Evolutionary conservation across 2,888 invertebrate genomes (phyloP), one percentile per base, ranked within the genome.

Genomic region (Drosophila imparisetae): DNA sequence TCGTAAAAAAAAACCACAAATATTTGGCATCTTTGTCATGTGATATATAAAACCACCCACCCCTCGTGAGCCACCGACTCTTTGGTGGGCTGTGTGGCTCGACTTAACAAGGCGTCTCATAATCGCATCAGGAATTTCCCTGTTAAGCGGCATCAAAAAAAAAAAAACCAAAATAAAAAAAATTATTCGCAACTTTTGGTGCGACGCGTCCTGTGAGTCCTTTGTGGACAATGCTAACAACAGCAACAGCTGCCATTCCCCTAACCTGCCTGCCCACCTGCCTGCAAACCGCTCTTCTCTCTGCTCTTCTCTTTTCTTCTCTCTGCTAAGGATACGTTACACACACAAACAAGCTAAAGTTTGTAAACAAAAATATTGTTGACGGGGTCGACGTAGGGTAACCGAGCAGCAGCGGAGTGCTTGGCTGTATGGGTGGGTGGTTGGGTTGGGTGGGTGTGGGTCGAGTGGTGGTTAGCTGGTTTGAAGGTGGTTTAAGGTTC

Each of bases 291-390:
- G 15, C 45, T 24, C 45, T 21, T 8, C 21, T 10, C 52, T 4
- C 8, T 15, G 2, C 52, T 15, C 49, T n/a, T 21, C n/a, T 4
- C 29, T 18, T 18, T 48, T 6, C 42, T n/a, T 24, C 52, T 45
- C 49, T 58, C 62, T 65, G 24, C 63, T 67, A 70, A 66, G 55
- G 69, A 76, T 38, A 10, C 81, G 81, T 40, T 29, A 38, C 15
- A 57, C 15, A 57, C 30, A 83, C 81, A 85, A 87, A 89, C 90
- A 90, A 87, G 89, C 76, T 80, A 89, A 89, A 89, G 86, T 89
- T 90, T 80, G 89, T 88, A 90, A 89, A 90, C 89, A 91, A 90
- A 91, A 90, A 91, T 45, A 45, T 88, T 90, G 86, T 87, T 86
- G 79, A 72, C 71, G 78, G 67, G 72, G 80, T 78, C 55, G 71